These are phyloP conservation scores for Brachionus angularis DNA, from an alignment of 1,140 invertebrate species.

Conservation along the genomic window DNA sequence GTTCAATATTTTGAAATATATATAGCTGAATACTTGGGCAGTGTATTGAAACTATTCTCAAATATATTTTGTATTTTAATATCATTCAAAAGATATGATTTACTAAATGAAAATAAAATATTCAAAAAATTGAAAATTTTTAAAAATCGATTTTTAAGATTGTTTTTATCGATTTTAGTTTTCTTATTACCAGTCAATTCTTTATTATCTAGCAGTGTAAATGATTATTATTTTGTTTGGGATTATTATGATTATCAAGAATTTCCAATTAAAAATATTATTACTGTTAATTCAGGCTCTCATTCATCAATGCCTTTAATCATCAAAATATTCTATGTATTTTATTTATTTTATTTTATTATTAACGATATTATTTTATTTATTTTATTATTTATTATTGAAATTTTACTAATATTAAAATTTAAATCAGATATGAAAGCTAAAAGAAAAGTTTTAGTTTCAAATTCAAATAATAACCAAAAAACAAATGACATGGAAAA, in stretches of 20 bases:
- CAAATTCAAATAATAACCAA: too few relatives aligned
- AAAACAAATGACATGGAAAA: too few relatives aligned
- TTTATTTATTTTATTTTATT: background rate
- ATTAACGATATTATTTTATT: background rate
- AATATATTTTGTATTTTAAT: background rate
- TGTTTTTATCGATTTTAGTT: too few relatives aligned
- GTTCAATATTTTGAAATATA: slow-evolving; percentile 30
- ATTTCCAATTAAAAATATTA: slow-evolving; percentile 4
- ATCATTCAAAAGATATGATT: background rate
- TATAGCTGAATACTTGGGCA: slow-evolving; percentile 4
- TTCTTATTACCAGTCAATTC: too few relatives aligned
- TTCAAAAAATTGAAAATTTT: too few relatives aligned
- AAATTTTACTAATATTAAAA: background rate
- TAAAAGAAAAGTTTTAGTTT: background rate
- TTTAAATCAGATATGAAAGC: background rate
- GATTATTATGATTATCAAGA: slow-evolving; percentile 15
- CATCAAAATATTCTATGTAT: background rate
- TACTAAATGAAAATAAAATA: background rate
- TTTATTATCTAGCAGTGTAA: background rate
- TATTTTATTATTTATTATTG: background rate
- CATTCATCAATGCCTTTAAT: too few relatives aligned
- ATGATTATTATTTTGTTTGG: background rate
- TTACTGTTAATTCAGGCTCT: too few relatives aligned
- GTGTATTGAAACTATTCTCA: background rate
- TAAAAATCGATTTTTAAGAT: too few relatives aligned